Percentiles rank a stretch among this genome's conserved stretches.
Evolutionary conservation across 2,888 invertebrate genomes (phyloP).

Genomic region (Scaptomyza cyrtandrae): DNA sequence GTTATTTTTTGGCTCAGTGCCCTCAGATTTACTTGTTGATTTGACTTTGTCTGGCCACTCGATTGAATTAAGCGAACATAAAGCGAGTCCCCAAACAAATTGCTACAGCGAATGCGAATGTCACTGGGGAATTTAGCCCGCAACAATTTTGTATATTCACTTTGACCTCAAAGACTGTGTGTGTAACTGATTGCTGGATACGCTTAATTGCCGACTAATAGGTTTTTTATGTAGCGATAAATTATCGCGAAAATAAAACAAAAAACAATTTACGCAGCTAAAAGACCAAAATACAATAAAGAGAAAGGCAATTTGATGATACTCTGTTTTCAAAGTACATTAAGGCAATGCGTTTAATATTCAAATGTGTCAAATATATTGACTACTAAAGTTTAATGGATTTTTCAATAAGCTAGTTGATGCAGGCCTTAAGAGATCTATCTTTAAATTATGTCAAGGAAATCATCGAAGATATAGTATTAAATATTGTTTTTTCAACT

Average conservation of each 20-base stretch:
- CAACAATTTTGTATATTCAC: slow-evolving; percentile 14
- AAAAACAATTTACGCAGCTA: slow-evolving; percentile 13
- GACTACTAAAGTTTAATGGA: too few species aligned
- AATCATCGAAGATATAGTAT: too few species aligned
- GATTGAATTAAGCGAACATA: slow-evolving; percentile 69
- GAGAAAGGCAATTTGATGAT: slow-evolving; percentile 2
- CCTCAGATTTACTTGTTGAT: slow-evolving; percentile 72
- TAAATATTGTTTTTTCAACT: too few species aligned
- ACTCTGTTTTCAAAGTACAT: neutral
- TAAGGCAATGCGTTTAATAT: too few species aligned
- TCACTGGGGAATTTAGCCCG: slow-evolving; percentile 32
- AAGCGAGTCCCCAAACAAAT: slow-evolving; percentile 52
- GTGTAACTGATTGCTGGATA: slow-evolving; percentile 27
- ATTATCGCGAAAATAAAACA: slow-evolving; percentile 13
- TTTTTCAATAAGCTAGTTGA: neutral
- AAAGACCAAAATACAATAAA: slow-evolving; percentile 16
- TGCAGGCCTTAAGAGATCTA: neutral
- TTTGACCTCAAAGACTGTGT: slow-evolving; percentile 22
- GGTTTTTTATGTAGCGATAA: slow-evolving; percentile 54
- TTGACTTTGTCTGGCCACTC: slow-evolving; percentile 48
- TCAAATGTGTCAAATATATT: too few species aligned
- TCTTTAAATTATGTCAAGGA: too few species aligned
- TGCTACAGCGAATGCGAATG: slow-evolving; percentile 24
- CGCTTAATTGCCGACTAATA: slow-evolving; percentile 67
- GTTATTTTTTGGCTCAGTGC: neutral